A percentile compares a stretch with the other conserved stretches of the same genome.
Conservation (phyloP, 2,797 vertebrate species). For the Sebastes kiyomatsui region DNA sequence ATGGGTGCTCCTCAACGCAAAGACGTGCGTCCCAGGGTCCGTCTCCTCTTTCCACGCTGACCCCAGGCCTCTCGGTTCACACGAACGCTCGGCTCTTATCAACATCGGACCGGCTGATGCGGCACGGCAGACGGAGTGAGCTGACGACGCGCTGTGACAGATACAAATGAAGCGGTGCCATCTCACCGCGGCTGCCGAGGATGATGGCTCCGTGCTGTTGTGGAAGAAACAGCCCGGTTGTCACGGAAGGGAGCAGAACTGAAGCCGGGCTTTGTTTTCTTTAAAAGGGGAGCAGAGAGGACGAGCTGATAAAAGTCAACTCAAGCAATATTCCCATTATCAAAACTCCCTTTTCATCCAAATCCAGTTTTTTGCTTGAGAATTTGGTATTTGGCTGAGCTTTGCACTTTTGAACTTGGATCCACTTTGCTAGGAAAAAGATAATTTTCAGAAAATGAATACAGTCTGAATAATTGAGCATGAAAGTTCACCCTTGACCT, state of each 20-base stretch:
- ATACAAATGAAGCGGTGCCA: constrained; percentile 53
- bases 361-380: background rate
- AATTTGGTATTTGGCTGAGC: background rate
- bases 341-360: background rate
- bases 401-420: constrained; percentile 10
- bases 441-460: background rate
- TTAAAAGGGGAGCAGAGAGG: background rate
- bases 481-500: background rate
- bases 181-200: constrained; percentile 4
- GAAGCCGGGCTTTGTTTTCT: constrained; percentile 22
- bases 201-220: constrained; percentile 48
- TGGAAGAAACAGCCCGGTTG: constrained; percentile 49
- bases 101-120: constrained; percentile 29
- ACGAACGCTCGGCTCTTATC: constrained; percentile 50
- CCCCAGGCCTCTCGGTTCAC: constrained; percentile 42
- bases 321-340: background rate
- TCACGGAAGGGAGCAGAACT: constrained; percentile 30
- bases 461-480: background rate
- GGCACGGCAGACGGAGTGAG: constrained; percentile 46
- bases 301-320: constrained; percentile 12
- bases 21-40: constrained; percentile 42
- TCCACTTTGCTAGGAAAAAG: background rate
- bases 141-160: constrained; percentile 57
- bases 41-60: constrained; percentile 60
- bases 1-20: constrained; percentile 44